A percentile compares a stretch with the other conserved stretches of the same genome.
Conservation (phyloP, 1,140 invertebrate genomes). For the Neotoxoptera formosana region DNA sequence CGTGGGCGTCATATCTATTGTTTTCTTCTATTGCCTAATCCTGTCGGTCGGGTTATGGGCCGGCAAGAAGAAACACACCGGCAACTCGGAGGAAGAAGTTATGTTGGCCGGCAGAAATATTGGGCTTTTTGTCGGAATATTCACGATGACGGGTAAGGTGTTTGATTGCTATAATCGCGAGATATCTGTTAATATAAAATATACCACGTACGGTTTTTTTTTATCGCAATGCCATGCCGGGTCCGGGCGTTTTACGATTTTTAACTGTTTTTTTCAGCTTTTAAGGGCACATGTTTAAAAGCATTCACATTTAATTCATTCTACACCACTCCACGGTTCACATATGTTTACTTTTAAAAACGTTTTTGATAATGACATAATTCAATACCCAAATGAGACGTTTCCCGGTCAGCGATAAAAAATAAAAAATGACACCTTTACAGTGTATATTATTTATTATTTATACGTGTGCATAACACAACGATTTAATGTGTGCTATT, state of each 20-base stretch:
- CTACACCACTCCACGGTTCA: background rate
- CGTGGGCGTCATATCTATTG: constrained; percentile 88
- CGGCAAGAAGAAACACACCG: constrained; percentile 84
- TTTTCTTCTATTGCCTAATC: constrained; percentile 93
- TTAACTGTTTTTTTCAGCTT: background rate
- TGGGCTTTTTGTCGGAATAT: constrained; percentile 94
- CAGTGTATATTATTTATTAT: background rate
- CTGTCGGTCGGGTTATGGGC: constrained; percentile 95
- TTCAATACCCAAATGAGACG: background rate
- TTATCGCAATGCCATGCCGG: background rate
- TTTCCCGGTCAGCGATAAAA: background rate
- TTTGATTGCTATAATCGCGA: background rate
- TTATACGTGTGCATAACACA: background rate
- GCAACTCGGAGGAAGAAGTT: constrained; percentile 92
- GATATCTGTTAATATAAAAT: background rate
- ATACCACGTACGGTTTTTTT: background rate
- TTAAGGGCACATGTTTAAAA: background rate
- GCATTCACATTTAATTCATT: background rate
- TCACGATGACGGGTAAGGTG: constrained; percentile 94
- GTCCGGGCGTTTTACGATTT: background rate
- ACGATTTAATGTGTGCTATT: background rate
- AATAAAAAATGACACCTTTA: background rate
- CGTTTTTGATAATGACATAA: background rate
- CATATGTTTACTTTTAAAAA: background rate
- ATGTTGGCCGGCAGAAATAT: constrained; percentile 97